phyloP scores from a whole-genome alignment of 2,113 vertebrate genomes.

The Regulus satrapa region DNA sequence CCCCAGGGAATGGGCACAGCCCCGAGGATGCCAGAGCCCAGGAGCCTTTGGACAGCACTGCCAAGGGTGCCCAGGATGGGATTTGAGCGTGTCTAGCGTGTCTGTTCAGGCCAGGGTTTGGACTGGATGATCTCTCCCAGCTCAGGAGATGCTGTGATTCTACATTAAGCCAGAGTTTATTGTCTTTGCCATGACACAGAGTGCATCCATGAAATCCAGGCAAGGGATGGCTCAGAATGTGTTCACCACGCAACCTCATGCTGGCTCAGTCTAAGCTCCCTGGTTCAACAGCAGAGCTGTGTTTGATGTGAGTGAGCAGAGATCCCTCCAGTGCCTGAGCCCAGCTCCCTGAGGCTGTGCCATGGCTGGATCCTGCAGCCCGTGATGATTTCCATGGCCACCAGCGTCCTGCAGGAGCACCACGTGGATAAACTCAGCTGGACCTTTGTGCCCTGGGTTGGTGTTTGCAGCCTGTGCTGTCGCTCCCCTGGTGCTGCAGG shows the following conservation, averaged over 20 bases:
- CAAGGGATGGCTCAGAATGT: neutral
- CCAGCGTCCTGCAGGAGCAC: neutral
- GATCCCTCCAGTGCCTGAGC: neutral
- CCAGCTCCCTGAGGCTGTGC: neutral
- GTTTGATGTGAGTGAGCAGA: neutral
- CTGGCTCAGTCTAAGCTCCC: neutral
- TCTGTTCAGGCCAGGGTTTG: fast-evolving
- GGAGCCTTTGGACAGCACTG: fast-evolving
- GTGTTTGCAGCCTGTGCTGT: neutral
- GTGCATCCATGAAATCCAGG: neutral
- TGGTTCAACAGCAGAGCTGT: neutral
- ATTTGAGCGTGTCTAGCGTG: fast-evolving
- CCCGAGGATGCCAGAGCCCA: neutral
- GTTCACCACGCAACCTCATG: neutral
- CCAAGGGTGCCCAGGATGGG: neutral
- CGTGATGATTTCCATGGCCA: fast-evolving
- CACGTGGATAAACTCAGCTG: fast-evolving
- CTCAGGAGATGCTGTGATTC: neutral
- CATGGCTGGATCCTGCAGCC: neutral
- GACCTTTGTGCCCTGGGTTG: neutral
- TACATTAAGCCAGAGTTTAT: neutral
- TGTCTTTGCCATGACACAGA: neutral
- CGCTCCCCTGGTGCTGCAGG: neutral
- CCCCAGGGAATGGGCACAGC: neutral
- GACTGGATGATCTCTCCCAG: neutral